Conservation (phyloP, 2,888 invertebrate genomes). For the Orthonevra nobilis region DNA sequence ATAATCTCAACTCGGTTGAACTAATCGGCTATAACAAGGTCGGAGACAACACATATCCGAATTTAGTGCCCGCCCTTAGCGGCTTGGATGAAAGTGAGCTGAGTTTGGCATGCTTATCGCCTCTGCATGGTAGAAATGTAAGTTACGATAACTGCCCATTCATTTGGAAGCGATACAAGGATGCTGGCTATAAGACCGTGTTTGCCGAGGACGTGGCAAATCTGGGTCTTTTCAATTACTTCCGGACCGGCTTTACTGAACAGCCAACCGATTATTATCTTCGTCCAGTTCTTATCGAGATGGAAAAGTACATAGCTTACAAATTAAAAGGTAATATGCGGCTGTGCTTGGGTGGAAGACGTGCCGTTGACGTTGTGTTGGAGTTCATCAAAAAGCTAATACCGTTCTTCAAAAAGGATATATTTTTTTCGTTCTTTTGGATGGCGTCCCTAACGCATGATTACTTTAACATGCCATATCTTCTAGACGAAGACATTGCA, state of each 20-base stretch:
- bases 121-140: constrained; percentile 76
- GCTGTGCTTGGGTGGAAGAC: constrained; percentile 78
- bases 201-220: constrained; percentile 91
- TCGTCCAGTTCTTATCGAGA: constrained; percentile 86
- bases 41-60: constrained; percentile 96
- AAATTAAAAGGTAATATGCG: constrained; percentile 77
- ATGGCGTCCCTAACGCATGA: constrained; percentile 92
- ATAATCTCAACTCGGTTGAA: constrained; percentile 83
- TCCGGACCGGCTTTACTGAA: constrained; percentile 87
- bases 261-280: constrained; percentile 93
- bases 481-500: constrained; percentile 84
- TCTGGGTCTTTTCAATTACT: constrained; percentile 90
- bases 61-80: constrained; percentile 89
- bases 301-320: constrained; percentile 85
- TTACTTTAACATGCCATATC: constrained; percentile 87
- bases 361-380: constrained; percentile 86
- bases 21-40: constrained; percentile 95
- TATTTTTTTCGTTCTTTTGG: constrained; percentile 92
- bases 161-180: constrained; percentile 90
- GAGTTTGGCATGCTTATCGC: constrained; percentile 84
- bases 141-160: constrained; percentile 90
- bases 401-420: constrained; percentile 82
- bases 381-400: constrained; percentile 86
- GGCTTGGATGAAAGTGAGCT: constrained; percentile 87
- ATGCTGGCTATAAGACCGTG: constrained; percentile 87